These are phyloP conservation scores for Caenorhabditis sp. DNA, from an alignment of 2,888 invertebrate genomes.

Conservation along the genomic window DNA sequence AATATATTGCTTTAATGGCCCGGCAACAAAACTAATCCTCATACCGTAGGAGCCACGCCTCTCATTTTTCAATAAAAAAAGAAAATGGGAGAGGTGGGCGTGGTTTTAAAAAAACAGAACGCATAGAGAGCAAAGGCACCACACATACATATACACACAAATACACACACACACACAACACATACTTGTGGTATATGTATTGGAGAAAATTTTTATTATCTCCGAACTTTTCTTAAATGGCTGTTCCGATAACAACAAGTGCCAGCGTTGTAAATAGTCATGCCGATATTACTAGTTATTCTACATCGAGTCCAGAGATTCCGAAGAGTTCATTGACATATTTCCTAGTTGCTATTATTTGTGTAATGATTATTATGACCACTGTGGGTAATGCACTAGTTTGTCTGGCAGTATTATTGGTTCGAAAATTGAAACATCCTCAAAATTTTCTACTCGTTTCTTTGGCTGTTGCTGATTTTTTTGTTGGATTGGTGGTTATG, in stretches of 20 bases:
- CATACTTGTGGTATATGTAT: background rate
- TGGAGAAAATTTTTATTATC: background rate
- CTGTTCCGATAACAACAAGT: too few species aligned
- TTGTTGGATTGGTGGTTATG: constrained; percentile 75
- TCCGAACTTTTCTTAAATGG: background rate
- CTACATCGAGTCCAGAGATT: constrained; percentile 27
- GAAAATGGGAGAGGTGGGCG: background rate
- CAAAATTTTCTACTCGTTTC: constrained; percentile 72
- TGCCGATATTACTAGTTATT: background rate
- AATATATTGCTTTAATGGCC: background rate
- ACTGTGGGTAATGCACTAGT: constrained; percentile 75
- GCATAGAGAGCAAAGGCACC: background rate
- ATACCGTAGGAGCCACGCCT: background rate
- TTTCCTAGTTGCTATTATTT: constrained; percentile 70
- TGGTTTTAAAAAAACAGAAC: background rate
- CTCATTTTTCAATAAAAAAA: background rate
- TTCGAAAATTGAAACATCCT: constrained; percentile 72
- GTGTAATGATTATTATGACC: constrained; percentile 73
- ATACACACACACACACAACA: too few species aligned
- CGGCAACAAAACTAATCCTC: background rate
- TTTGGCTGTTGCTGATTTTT: constrained; percentile 75
- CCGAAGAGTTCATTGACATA: constrained; percentile 18
- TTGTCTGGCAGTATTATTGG: constrained; percentile 75
- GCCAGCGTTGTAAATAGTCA: too few species aligned
- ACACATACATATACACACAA: background rate